phyloP scores from a whole-genome alignment of 2,888 invertebrate genomes.

The Oxytorus armatus region DNA sequence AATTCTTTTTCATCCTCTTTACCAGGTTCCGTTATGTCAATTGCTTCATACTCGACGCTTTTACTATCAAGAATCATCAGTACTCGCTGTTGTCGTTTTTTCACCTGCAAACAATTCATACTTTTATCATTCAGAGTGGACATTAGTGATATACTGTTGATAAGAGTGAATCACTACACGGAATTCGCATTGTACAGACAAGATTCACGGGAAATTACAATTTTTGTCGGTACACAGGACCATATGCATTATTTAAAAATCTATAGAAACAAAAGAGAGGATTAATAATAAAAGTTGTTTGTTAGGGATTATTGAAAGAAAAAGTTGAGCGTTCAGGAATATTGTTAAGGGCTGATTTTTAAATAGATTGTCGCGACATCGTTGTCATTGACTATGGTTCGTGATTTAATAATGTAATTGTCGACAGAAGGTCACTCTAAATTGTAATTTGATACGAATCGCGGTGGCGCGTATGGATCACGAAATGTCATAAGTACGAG shows the following conservation, averaged over 20 bases:
- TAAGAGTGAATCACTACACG: slow-evolving; percentile 25
- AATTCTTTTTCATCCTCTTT: slow-evolving; percentile 94
- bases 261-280: slow-evolving; percentile 1
- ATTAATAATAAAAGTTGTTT: slow-evolving; percentile 2
- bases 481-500: slow-evolving; percentile 72
- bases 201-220: background rate
- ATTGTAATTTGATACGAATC: slow-evolving; percentile 77
- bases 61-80: slow-evolving; percentile 97
- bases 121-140: no score
- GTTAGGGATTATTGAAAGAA: background rate
- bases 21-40: slow-evolving; percentile 98
- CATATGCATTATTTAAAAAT: background rate
- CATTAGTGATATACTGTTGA: background rate
- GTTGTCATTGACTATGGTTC: slow-evolving; percentile 47
- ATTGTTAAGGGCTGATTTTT: background rate
- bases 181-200: background rate
- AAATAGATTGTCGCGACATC: slow-evolving; percentile 45
- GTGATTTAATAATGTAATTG: slow-evolving; percentile 24
- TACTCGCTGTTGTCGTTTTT: slow-evolving; percentile 97
- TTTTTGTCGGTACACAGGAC: background rate
- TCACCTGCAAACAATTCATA: slow-evolving; percentile 89
- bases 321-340: background rate
- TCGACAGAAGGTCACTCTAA: slow-evolving; percentile 59
- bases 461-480: slow-evolving; percentile 68
- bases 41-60: slow-evolving; percentile 93